Evolutionary conservation across 2,797 vertebrate species (phyloP), one percentile per base, ranked within the genome.

Genomic region (Poecilia wingei): DNA sequence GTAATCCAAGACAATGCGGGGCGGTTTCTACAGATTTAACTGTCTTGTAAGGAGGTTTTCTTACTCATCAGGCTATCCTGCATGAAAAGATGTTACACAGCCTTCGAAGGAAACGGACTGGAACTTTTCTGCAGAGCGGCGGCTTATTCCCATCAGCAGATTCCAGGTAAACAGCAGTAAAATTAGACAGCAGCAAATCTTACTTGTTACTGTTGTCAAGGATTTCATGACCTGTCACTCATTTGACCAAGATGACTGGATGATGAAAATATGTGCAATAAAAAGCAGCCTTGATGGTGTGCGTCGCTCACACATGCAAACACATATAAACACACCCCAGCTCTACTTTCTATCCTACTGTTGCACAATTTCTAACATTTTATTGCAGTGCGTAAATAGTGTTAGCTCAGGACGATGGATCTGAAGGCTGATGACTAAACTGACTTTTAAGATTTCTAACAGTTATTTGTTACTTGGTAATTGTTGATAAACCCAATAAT

Each of bases 1-100:
- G 71, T 47, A 3, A 69, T 59, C 61, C 73, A 80, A 64, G 84
- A 83, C 79, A 85, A 82, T 82, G 85, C n/a, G 80, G 12, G 33
- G 31, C 39, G 55, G 51, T 78, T 86, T 72, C 59, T 64, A 61
- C 70, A 46, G 45, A 68, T 78, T 41, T 43, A 77, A 87, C 55
- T 43, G 43, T 76, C 47, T 55, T 72, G 46, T 53, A 76, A 80
- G 80, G 10, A 72, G 55, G 47, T 43, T 33, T 79, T 76, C 55
- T 72, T 64, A 78, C 76, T 75, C 51, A 84, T 80, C n/a, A 59
- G 75, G 79, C 80, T 71, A 75, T 72, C 45, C 28, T 73, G 79
- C 77, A 75, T 75, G 81, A 82, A 80, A 16, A 55, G 0, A 79
- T 16, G 14, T 41, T 14, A 13, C 14, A 43, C 9, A 69, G 25